Evolutionary conservation across 2,113 vertebrate species (phyloP).

Genomic region (Delphinus delphis): DNA sequence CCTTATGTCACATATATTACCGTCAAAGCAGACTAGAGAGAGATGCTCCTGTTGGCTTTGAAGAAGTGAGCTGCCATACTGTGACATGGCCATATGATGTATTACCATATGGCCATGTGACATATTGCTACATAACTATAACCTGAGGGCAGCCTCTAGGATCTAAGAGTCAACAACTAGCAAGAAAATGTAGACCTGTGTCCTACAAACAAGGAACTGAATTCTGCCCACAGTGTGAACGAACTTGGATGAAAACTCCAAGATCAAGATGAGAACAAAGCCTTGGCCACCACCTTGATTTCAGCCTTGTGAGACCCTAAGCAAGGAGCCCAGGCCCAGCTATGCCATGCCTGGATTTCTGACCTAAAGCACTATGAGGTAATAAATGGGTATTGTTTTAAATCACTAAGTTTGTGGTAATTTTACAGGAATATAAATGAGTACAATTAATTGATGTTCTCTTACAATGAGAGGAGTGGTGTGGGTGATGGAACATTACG

Average conservation of each 20-base stretch:
- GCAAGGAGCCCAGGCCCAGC: not conserved
- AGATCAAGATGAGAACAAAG: not conserved
- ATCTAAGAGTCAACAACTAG: not conserved
- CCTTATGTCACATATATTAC: not conserved
- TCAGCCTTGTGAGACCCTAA: not conserved
- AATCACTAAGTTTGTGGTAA: not conserved
- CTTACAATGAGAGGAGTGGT: not conserved
- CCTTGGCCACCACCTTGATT: not conserved
- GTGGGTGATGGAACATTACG: not conserved
- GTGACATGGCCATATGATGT: not conserved
- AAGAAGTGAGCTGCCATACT: not conserved
- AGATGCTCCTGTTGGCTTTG: not conserved
- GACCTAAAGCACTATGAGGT: not conserved
- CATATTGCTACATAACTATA: not conserved
- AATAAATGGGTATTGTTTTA: not conserved
- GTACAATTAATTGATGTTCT: not conserved
- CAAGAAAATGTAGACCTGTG: not conserved
- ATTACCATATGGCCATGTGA: not conserved
- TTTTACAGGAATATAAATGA: not conserved
- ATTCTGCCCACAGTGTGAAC: not conserved
- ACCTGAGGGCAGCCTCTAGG: not conserved
- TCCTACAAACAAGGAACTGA: not conserved
- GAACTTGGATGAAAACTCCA: not conserved
- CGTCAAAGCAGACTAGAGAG: not conserved
- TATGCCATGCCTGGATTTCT: not conserved